Conservation (phyloP, 2,113 vertebrate species). For the Mesitornis unicolor region DNA sequence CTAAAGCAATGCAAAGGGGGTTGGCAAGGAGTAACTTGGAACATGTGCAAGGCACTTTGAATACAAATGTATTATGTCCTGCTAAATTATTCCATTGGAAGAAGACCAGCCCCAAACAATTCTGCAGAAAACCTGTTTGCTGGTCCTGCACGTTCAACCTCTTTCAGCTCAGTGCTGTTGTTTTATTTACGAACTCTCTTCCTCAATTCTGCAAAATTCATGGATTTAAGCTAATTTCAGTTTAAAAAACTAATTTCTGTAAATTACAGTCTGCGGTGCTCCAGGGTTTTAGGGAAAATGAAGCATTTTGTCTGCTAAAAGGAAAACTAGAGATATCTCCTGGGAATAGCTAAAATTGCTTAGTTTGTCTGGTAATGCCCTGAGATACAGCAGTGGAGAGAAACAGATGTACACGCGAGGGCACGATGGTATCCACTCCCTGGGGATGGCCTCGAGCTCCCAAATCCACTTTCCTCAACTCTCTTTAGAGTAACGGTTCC, state of each 20-base stretch:
- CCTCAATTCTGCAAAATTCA: background rate
- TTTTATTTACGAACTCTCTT: background rate
- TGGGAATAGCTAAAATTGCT: background rate
- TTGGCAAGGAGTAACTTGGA: background rate
- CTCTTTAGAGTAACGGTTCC: too few species aligned
- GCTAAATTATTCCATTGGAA: background rate
- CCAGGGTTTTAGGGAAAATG: background rate
- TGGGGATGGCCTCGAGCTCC: background rate
- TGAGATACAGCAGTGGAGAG: background rate
- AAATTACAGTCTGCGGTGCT: background rate
- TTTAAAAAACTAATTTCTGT: background rate
- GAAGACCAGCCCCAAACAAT: background rate
- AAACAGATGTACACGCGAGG: background rate
- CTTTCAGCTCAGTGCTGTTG: background rate
- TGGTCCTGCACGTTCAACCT: background rate
- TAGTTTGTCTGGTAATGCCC: background rate
- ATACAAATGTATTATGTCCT: rapidly evolving
- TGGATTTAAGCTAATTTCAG: background rate
- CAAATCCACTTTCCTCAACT: background rate
- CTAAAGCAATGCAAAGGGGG: background rate
- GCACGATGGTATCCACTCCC: background rate
- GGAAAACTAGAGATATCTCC: background rate
- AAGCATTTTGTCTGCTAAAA: background rate
- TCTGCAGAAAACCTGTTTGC: background rate
- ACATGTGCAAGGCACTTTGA: background rate